Conservation (phyloP, 1,140 invertebrate genomes). For the Drosophila kanapiae region DNA sequence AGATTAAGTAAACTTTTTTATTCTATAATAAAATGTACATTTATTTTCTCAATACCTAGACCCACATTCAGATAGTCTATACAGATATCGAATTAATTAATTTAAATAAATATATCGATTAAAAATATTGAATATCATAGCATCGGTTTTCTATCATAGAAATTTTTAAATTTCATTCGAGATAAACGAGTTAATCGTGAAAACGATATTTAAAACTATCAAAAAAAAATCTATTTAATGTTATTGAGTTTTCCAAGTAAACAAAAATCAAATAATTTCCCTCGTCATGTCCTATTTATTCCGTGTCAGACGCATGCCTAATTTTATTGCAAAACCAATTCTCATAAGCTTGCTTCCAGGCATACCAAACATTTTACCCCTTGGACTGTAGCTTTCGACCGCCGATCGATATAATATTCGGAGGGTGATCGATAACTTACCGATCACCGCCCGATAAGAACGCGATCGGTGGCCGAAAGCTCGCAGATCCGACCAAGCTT, state of each 20-base stretch:
- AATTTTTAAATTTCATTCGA: too few species aligned
- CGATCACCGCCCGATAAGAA: conserved; percentile 16
- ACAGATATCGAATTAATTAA: too few species aligned
- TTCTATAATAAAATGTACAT: too few species aligned
- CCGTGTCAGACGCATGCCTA: conserved; percentile 8
- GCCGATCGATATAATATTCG: conserved; percentile 8
- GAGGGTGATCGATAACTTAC: background rate
- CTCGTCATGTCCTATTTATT: conserved; percentile 4
- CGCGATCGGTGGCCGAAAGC: conserved; percentile 20
- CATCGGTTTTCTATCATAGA: too few species aligned
- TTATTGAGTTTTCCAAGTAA: background rate
- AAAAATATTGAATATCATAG: too few species aligned
- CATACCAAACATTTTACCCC: conserved; percentile 46
- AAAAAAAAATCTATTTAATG: background rate
- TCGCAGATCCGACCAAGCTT: conserved; percentile 35
- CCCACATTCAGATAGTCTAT: too few species aligned
- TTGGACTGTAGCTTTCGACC: conserved; percentile 49
- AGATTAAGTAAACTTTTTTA: too few species aligned
- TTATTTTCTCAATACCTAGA: too few species aligned
- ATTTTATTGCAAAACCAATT: conserved; percentile 45
- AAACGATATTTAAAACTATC: background rate
- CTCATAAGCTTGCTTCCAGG: conserved; percentile 71
- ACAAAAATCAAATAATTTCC: background rate
- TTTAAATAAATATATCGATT: too few species aligned
- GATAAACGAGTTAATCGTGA: background rate